Percentiles rank a stretch among this genome's conserved stretches.
These are phyloP conservation scores for Thermophis baileyi DNA, from an alignment of 2,113 vertebrate genomes.

Conservation along the genomic window DNA sequence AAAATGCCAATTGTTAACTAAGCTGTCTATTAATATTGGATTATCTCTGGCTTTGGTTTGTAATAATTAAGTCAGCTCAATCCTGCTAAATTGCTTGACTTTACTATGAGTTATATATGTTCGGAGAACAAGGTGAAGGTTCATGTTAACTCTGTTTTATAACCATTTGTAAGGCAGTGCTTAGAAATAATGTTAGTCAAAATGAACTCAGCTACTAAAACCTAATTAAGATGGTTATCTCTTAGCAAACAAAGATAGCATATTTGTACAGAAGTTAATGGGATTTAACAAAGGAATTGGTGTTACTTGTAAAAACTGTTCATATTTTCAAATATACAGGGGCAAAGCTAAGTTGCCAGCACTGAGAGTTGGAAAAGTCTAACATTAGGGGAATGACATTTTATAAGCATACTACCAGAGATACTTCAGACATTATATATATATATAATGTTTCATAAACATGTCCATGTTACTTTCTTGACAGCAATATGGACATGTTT, in stretches of 20 bases:
- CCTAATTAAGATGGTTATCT: slow-evolving; percentile 70
- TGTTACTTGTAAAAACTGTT: slow-evolving; percentile 39
- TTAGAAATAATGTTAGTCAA: slow-evolving; percentile 51
- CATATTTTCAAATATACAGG: slow-evolving; percentile 30
- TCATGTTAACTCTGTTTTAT: slow-evolving; percentile 48
- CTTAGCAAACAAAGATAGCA: slow-evolving; percentile 57
- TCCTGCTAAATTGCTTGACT: slow-evolving; percentile 41
- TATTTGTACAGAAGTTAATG: slow-evolving; percentile 23
- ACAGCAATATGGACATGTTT: too few relatives aligned
- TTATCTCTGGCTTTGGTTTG: slow-evolving; percentile 43
- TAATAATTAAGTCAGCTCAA: slow-evolving; percentile 48
- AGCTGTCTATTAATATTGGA: not conserved
- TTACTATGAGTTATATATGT: slow-evolving; percentile 13
- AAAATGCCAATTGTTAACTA: slow-evolving; percentile 45
- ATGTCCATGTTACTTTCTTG: too few relatives aligned
- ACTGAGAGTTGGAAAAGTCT: not conserved
- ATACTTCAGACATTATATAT: not conserved
- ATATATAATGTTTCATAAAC: too few relatives aligned
- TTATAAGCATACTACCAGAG: not conserved
- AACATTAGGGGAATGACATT: slow-evolving; percentile 2
- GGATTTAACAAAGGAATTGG: slow-evolving; percentile 46
- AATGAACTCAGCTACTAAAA: slow-evolving; percentile 49
- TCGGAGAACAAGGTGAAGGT: slow-evolving; percentile 46
- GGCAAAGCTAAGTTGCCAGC: not conserved
- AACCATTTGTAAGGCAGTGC: slow-evolving; percentile 31